phyloP scores from a whole-genome alignment of 1,140 invertebrate genomes.

The Drosophila novamexicana region DNA sequence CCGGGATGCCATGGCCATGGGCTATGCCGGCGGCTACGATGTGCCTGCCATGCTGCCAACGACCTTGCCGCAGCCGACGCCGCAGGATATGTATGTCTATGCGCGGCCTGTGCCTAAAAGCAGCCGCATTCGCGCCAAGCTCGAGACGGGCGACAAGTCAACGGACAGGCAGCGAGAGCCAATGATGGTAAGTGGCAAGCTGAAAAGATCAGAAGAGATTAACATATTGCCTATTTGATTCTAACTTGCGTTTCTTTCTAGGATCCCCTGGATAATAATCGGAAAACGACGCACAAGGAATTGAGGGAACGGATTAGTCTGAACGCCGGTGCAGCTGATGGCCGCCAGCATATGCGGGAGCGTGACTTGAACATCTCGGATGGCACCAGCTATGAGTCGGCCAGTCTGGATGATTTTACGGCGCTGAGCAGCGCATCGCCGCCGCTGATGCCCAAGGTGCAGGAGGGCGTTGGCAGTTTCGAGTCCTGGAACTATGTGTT shows the following conservation, averaged over 20 bases:
- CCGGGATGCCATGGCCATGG: conserved; percentile 9
- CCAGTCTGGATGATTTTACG: conserved; percentile 73
- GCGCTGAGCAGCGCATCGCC: conserved; percentile 58
- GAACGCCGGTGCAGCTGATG: conserved; percentile 40
- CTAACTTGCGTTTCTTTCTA: neutral
- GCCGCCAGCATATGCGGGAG: conserved; percentile 33
- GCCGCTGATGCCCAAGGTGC: conserved; percentile 73
- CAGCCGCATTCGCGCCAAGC: conserved; percentile 49
- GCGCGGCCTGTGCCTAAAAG: conserved; percentile 71
- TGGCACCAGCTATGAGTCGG: conserved; percentile 80
- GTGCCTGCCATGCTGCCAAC: conserved; percentile 41
- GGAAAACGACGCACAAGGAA: conserved; percentile 73
- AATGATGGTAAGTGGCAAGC: conserved; percentile 44
- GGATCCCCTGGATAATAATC: conserved; percentile 76
- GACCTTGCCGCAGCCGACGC: conserved; percentile 51
- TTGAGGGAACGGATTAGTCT: conserved; percentile 67
- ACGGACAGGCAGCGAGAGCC: conserved; percentile 56
- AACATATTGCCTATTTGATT: too few species aligned
- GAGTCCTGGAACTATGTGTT: conserved; percentile 93
- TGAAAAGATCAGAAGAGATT: too few species aligned
- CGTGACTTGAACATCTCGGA: conserved; percentile 65
- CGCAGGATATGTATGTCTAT: conserved; percentile 72
- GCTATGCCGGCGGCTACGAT: conserved; percentile 44
- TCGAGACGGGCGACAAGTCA: conserved; percentile 46
- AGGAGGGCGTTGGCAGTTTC: conserved; percentile 87